Conservation (phyloP, 1,140 invertebrate genomes). For the Papilio xuthus region DNA sequence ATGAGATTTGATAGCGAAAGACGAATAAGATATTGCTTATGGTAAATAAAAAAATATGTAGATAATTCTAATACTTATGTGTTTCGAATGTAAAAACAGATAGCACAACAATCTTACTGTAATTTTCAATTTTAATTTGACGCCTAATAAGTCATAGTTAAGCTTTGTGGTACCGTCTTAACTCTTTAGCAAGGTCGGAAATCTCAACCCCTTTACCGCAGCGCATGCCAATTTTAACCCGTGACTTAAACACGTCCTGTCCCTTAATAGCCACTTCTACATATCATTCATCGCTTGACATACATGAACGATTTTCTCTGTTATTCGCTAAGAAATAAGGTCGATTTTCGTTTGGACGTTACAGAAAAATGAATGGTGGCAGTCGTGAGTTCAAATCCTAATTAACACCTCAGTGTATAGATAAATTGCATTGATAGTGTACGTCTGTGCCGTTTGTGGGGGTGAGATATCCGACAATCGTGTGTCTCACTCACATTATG, state of each 20-base stretch:
- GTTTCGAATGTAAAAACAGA: too few species aligned
- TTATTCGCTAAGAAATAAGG: constrained; percentile 40
- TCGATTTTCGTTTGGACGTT: constrained; percentile 41
- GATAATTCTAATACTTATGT: too few species aligned
- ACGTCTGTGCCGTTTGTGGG: constrained; percentile 56
- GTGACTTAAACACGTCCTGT: constrained; percentile 62
- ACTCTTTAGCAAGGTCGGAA: constrained; percentile 57
- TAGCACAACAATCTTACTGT: too few species aligned
- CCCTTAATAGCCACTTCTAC: constrained; percentile 69
- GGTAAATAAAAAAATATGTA: too few species aligned
- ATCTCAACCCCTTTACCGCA: constrained; percentile 60
- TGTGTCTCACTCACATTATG: constrained; percentile 10
- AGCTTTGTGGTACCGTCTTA: constrained; percentile 52
- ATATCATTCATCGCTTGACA: constrained; percentile 62
- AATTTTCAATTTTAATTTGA: neutral
- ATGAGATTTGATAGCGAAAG: too few species aligned
- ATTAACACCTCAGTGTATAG: constrained; percentile 75
- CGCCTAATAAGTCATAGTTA: neutral
- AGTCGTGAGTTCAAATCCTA: constrained; percentile 77
- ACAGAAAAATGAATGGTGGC: constrained; percentile 60
- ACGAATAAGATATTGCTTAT: too few species aligned
- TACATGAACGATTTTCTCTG: constrained; percentile 38
- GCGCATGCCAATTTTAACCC: constrained; percentile 72
- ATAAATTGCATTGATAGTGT: constrained; percentile 74
- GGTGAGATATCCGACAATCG: constrained; percentile 20